Percentiles rank a stretch among this genome's conserved stretches.
phyloP scores from a whole-genome alignment of 2,113 vertebrate genomes.

The western clawed frog (Xenopus tropicalis) region DNA sequence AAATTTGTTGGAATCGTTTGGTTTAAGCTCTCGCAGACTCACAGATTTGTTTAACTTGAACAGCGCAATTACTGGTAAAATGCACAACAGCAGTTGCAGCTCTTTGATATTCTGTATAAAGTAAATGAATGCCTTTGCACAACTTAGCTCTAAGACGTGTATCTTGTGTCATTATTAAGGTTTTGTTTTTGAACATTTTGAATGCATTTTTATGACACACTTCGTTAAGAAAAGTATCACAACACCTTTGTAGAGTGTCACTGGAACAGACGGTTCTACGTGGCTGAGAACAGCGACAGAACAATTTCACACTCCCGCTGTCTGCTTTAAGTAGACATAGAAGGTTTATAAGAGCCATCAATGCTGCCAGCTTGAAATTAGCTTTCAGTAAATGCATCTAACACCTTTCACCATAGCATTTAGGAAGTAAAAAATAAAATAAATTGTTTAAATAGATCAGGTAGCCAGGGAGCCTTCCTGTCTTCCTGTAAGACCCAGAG shows the following conservation, averaged over 20 bases:
- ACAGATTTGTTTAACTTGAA: no score
- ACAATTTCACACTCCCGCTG: slow-evolving; percentile 37
- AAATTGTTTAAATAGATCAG: slow-evolving; percentile 35
- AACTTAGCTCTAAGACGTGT: background rate
- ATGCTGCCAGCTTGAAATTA: slow-evolving; percentile 37
- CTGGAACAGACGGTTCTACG: slow-evolving; percentile 26
- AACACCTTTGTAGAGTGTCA: slow-evolving; percentile 26
- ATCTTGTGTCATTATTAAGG: background rate
- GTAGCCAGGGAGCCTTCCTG: slow-evolving; percentile 14
- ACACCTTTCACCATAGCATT: slow-evolving; percentile 35
- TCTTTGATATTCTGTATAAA: background rate
- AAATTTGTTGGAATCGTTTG: no score
- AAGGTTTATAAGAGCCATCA: slow-evolving; percentile 28
- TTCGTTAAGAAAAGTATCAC: slow-evolving; percentile 28
- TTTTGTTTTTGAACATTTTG: background rate
- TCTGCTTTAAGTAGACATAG: slow-evolving; percentile 33
- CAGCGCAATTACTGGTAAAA: background rate
- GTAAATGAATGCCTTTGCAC: background rate
- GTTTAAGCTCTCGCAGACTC: no score
- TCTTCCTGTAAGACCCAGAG: background rate
- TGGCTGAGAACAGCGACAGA: slow-evolving; percentile 24
- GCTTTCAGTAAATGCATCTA: slow-evolving; percentile 29
- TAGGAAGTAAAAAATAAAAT: slow-evolving; percentile 13
- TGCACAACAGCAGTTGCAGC: background rate
- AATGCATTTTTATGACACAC: slow-evolving; percentile 16